Conservation (phyloP, 2,797 vertebrate genomes). For the Syngnathus acus region DNA sequence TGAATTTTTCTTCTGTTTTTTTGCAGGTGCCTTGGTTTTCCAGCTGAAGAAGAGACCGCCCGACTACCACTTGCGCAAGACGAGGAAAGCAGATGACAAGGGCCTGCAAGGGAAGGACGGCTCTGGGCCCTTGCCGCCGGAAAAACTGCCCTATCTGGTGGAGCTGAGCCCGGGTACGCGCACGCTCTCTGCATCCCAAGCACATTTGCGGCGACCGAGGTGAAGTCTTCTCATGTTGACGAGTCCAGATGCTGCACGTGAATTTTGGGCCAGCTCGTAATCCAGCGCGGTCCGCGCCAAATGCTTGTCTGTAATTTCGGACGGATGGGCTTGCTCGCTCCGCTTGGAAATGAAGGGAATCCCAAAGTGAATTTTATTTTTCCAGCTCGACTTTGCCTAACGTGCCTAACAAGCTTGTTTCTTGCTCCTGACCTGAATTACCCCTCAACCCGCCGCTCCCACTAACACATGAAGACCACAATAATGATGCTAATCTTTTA, state of each 20-base stretch:
- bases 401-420: not conserved
- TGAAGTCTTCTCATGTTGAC: slow-evolving; percentile 27
- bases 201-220: not conserved
- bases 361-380: not conserved
- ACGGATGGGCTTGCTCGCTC: not conserved
- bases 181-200: not conserved
- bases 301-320: not conserved
- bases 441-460: not conserved
- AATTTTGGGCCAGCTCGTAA: not conserved
- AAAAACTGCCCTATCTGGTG: slow-evolving; percentile 94
- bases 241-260: slow-evolving; percentile 10
- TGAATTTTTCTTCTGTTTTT: not conserved
- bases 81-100: slow-evolving; percentile 78
- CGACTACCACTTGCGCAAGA: slow-evolving; percentile 81
- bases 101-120: slow-evolving; percentile 67
- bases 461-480: not conserved
- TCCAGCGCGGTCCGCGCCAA: not conserved
- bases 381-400: not conserved
- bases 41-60: slow-evolving; percentile 90
- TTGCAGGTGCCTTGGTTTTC: slow-evolving; percentile 82
- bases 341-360: not conserved
- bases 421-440: not conserved
- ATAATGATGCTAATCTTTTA: not conserved
- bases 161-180: slow-evolving; percentile 90
- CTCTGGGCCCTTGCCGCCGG: slow-evolving; percentile 78